Percentiles rank a stretch among this genome's conserved stretches.
phyloP scores from a whole-genome alignment of 2,797 vertebrate genomes.

The Graptemys geographica region DNA sequence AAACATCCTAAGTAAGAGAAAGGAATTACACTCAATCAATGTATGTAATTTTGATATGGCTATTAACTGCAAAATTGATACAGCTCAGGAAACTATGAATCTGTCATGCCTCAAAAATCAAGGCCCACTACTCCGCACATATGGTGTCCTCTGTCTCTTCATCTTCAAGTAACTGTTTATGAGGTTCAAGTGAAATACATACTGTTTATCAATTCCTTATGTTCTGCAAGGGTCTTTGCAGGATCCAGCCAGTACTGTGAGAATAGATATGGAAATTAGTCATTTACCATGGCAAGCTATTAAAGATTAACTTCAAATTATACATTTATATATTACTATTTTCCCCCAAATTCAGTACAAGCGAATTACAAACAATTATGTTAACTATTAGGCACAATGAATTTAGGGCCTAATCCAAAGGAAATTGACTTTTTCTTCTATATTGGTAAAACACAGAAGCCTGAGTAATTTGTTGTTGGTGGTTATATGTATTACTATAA shows the following conservation, averaged over 20 bases:
- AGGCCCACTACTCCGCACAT: neutral
- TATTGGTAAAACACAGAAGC: neutral
- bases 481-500: neutral
- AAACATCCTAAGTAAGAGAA: neutral
- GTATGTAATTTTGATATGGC: neutral
- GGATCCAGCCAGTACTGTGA: conserved; percentile 91
- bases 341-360: neutral
- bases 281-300: conserved; percentile 16
- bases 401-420: neutral
- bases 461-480: neutral
- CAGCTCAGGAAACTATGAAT: neutral
- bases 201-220: conserved; percentile 92
- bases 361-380: neutral
- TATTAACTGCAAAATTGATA: neutral
- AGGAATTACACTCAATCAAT: neutral
- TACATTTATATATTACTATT: neutral
- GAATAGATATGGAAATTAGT: conserved; percentile 61
- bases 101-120: neutral
- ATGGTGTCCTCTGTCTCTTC: neutral
- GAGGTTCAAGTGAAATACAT: conserved; percentile 77
- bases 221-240: conserved; percentile 88
- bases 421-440: neutral
- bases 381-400: neutral
- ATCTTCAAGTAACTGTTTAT: neutral
- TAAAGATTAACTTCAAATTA: neutral